These are phyloP conservation scores for Idaea straminata DNA, from an alignment of 2,888 invertebrate species.

Conservation along the genomic window DNA sequence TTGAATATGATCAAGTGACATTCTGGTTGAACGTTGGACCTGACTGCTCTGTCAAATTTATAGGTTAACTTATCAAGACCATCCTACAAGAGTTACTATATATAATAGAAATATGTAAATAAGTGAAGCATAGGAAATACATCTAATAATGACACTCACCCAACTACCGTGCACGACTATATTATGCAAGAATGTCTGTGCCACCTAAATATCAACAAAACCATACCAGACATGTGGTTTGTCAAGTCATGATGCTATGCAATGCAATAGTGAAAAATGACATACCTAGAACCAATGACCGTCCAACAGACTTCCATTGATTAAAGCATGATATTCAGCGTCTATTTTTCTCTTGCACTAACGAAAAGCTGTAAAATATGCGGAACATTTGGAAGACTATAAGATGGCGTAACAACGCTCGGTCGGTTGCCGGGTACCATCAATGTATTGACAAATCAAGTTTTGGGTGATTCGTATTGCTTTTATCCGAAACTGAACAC, in stretches of 20 bases:
- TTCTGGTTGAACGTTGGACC: conserved; percentile 69
- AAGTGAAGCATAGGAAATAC: conserved; percentile 32
- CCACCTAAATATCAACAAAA: conserved; percentile 69
- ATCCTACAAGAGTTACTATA: conserved; percentile 24
- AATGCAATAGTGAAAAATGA: conserved; percentile 60
- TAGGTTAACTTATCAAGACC: conserved; percentile 61
- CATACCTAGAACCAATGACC: conserved; percentile 68
- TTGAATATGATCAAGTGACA: conserved; percentile 55
- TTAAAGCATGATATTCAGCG: conserved; percentile 64
- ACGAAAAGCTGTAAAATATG: conserved; percentile 70
- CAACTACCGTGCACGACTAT: conserved; percentile 53
- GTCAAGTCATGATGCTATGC: conserved; percentile 68
- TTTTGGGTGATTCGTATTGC: conserved; percentile 54
- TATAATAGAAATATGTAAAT: background rate
- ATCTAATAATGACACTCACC: conserved; percentile 37
- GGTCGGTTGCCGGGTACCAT: conserved; percentile 78
- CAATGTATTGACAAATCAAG: conserved; percentile 76
- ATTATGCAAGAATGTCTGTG: conserved; percentile 57
- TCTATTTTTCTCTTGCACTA: conserved; percentile 57
- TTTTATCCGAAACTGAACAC: conserved; percentile 63
- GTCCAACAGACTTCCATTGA: conserved; percentile 58
- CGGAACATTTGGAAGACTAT: conserved; percentile 73
- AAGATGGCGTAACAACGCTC: conserved; percentile 81
- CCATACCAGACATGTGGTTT: conserved; percentile 73
- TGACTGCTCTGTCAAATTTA: conserved; percentile 70